These are phyloP conservation scores for Leucoma salicis DNA, from an alignment of 2,888 invertebrate genomes.

Conservation along the genomic window DNA sequence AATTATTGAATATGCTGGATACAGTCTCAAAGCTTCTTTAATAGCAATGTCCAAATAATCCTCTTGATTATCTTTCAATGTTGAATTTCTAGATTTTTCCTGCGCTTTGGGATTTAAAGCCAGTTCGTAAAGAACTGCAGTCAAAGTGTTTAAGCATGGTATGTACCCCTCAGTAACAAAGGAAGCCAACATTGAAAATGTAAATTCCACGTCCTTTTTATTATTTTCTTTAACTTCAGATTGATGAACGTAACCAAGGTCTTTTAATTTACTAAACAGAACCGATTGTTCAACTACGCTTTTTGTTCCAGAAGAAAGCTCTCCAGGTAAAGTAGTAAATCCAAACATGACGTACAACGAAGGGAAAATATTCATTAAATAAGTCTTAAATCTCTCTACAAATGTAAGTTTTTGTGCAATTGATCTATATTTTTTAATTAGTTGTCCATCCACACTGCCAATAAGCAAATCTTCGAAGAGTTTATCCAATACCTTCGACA, in stretches of 20 bases:
- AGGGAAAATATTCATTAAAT: constrained; percentile 68
- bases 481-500: constrained; percentile 73
- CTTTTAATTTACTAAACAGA: constrained; percentile 50
- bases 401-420: constrained; percentile 50
- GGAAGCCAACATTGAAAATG: constrained; percentile 52
- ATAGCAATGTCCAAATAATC: constrained; percentile 60
- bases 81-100: constrained; percentile 49
- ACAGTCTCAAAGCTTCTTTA: constrained; percentile 66
- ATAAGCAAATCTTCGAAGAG: constrained; percentile 69
- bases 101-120: constrained; percentile 55
- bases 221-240: constrained; percentile 49
- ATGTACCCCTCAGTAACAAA: constrained; percentile 70
- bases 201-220: constrained; percentile 51
- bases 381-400: constrained; percentile 59
- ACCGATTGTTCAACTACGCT: constrained; percentile 47
- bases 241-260: constrained; percentile 47
- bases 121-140: constrained; percentile 61
- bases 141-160: constrained; percentile 59
- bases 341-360: constrained; percentile 62
- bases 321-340: constrained; percentile 46
- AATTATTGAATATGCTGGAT: constrained; percentile 66
- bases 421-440: constrained; percentile 54
- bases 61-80: constrained; percentile 41
- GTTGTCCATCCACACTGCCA: constrained; percentile 47
- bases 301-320: constrained; percentile 47